Evolutionary conservation across 2,888 invertebrate genomes (phyloP), one percentile per base, ranked within the genome.

Genomic region (Cloeon dipterum): DNA sequence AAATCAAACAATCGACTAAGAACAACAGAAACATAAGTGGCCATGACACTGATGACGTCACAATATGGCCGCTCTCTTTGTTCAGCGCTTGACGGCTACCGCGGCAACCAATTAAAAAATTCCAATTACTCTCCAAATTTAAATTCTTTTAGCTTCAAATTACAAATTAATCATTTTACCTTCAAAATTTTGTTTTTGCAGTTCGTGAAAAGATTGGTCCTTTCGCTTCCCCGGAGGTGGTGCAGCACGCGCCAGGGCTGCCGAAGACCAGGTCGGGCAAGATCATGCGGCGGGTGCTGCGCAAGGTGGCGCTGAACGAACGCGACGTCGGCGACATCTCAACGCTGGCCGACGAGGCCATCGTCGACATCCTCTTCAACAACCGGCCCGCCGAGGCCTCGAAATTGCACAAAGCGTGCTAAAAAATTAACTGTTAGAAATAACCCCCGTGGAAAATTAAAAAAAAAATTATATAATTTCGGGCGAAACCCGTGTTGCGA

Each of bases 231-330:
- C 96, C 96, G 0, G 96, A 96, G 53, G 71, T 77, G 25, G 75
- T 98, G 40, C 96, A 98, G 46, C 71, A 83, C 54, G 93, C 94
- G 1, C 86, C 91, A 1, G 82, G 77, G 1, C 62, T 98, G 43
- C 98, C 98, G 0, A 94, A 96, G 59, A 94, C 94, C 0, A 68
- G 94, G 34, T 94, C 94, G 1, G 98, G 98, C 2, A 98, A 98
- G 61, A 94, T 98, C 42, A 94, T 98, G 86, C 69, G 98, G 41
- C 68, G 98, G 43, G 79, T 98, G 40, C 62, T 98, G 42, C 68
- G 93, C 43, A 91, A 94, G 60, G 75, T 98, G 11, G 94, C 96
- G 0, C 59, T 78, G 3, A 83, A 85, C 26, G 91, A 94, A 52
- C 63, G 60, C 34, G 74, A 91, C 45, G 70, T 96, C 26, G 98